Evolutionary conservation across 2,888 invertebrate species (phyloP).

Genomic region (Spodoptera exigua): DNA sequence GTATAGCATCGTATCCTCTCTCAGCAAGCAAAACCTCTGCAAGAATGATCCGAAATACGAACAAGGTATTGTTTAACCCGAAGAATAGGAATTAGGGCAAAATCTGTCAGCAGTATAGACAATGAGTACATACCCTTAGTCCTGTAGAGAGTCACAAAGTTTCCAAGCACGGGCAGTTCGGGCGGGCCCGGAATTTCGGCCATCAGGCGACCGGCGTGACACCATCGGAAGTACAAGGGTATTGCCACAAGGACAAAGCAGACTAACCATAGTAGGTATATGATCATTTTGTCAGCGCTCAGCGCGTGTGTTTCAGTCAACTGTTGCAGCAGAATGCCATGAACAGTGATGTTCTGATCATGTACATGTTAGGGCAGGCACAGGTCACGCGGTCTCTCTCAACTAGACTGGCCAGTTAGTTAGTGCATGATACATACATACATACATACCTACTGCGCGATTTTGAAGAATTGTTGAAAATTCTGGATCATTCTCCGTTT

Average conservation of each 20-base stretch:
- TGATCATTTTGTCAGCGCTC: constrained; percentile 1
- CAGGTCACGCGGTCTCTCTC: too few relatives aligned
- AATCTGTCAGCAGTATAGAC: neutral
- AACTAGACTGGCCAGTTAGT: too few relatives aligned
- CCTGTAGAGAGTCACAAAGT: neutral
- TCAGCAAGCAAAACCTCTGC: too few relatives aligned
- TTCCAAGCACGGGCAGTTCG: constrained; percentile 3
- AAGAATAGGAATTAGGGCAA: too few relatives aligned
- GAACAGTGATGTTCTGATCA: neutral
- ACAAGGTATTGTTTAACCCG: too few relatives aligned
- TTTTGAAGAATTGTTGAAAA: too few relatives aligned
- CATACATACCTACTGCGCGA: too few relatives aligned
- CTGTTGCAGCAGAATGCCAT: neutral
- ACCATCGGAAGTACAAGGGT: neutral
- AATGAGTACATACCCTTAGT: constrained; percentile 2
- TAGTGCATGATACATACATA: too few relatives aligned
- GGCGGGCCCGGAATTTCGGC: constrained; percentile 9
- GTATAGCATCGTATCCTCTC: too few relatives aligned
- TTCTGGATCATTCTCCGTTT: too few relatives aligned
- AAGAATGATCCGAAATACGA: too few relatives aligned
- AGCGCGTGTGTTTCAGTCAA: neutral
- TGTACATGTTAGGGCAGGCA: neutral
- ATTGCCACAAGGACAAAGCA: neutral
- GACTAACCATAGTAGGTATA: neutral
- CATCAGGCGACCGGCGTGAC: constrained; percentile 7